Conservation (phyloP, 2,888 invertebrate species). For the Allophyes oxyacanthae region DNA sequence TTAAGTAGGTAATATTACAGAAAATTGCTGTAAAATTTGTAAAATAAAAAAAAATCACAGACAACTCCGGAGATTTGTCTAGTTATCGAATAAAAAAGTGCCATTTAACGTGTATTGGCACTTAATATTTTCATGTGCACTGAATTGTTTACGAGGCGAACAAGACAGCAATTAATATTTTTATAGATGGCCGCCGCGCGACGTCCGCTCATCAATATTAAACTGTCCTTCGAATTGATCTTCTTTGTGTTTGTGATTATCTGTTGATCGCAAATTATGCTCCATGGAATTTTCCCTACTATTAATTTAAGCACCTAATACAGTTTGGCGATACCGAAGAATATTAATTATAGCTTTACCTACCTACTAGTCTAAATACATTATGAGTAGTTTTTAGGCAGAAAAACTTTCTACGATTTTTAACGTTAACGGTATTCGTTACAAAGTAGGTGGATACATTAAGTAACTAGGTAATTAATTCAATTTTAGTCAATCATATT, state of each 20-base stretch:
- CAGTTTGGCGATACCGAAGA: conserved; percentile 15
- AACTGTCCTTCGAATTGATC: conserved; percentile 72
- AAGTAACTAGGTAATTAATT: too few relatives aligned
- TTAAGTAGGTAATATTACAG: not conserved
- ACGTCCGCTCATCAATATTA: conserved; percentile 81
- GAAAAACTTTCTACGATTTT: too few relatives aligned
- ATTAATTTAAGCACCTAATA: conserved; percentile 14
- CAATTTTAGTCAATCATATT: too few relatives aligned
- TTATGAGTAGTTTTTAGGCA: too few relatives aligned
- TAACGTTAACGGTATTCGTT: too few relatives aligned
- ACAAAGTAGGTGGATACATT: too few relatives aligned
- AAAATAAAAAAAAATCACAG: conserved; percentile 1
- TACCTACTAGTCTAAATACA: too few relatives aligned
- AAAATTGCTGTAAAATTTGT: not conserved
- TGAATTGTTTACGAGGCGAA: conserved; percentile 79
- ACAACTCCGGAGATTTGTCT: conserved; percentile 15
- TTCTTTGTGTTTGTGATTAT: conserved; percentile 72
- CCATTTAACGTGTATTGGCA: conserved; percentile 49
- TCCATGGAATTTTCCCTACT: conserved; percentile 65
- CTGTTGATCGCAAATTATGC: conserved; percentile 62
- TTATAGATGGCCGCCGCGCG: conserved; percentile 71
- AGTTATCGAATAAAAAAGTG: conserved; percentile 47
- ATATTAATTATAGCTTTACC: too few relatives aligned
- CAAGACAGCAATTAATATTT: conserved; percentile 84
- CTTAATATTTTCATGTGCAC: conserved; percentile 73